Evolutionary conservation across 2,888 invertebrate species (phyloP).

Genomic region (Synanthedon vespiformis): DNA sequence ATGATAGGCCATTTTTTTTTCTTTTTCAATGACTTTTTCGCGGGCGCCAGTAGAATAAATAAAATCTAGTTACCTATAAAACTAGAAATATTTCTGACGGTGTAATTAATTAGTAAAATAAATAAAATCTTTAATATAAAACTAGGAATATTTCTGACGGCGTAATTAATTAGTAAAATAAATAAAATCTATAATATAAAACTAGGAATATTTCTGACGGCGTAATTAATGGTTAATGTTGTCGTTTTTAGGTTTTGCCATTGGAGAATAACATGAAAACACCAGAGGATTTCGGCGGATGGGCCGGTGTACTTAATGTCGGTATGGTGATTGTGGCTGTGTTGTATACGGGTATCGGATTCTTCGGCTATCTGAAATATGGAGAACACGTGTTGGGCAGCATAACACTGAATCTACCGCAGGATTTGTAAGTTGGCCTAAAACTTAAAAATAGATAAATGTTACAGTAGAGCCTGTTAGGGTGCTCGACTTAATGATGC

Average conservation of each 20-base stretch:
- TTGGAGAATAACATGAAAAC: slow-evolving; percentile 92
- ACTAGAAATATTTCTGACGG: no score
- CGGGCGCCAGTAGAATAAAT: no score
- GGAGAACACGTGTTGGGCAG: slow-evolving; percentile 85
- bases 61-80: no score
- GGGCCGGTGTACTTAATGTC: slow-evolving; percentile 87
- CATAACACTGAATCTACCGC: slow-evolving; percentile 87
- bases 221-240: not conserved
- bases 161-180: no score
- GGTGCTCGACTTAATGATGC: no score
- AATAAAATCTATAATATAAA: no score
- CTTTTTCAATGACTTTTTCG: no score
- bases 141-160: no score
- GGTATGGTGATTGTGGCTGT: slow-evolving; percentile 88
- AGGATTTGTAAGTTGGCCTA: slow-evolving; percentile 73
- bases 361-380: slow-evolving; percentile 92
- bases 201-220: not conserved
- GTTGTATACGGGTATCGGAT: slow-evolving; percentile 87
- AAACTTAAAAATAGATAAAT: not conserved
- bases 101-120: no score
- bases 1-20: no score
- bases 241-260: slow-evolving; percentile 79
- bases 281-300: slow-evolving; percentile 86
- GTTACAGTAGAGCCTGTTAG: no score
- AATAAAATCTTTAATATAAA: no score